Percentiles rank a stretch among this genome's conserved stretches.
These are phyloP conservation scores for Procambarus virginalis DNA, from an alignment of 1,140 invertebrate genomes.

Conservation along the genomic window DNA sequence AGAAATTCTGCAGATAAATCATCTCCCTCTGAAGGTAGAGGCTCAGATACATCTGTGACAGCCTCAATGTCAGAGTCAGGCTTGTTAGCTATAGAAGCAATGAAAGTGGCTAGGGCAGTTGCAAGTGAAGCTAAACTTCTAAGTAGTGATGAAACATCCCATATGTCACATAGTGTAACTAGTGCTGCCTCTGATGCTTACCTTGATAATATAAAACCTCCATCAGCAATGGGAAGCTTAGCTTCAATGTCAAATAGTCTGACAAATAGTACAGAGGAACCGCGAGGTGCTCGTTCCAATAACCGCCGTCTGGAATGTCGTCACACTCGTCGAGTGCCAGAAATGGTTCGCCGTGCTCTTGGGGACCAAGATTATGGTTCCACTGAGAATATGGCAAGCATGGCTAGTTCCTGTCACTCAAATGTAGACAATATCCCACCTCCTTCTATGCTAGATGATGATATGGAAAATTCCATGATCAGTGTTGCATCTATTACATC, in stretches of 20 bases:
- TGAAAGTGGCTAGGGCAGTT: conserved; percentile 81
- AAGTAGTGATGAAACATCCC: conserved; percentile 73
- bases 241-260: conserved; percentile 72
- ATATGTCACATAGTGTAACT: conserved; percentile 77
- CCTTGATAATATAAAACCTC: conserved; percentile 85
- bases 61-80: conserved; percentile 79
- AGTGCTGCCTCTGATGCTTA: conserved; percentile 77
- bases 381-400: conserved; percentile 78
- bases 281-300: conserved; percentile 73
- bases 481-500: conserved; percentile 89
- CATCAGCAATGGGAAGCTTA: conserved; percentile 79
- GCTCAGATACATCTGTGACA: conserved; percentile 71
- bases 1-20: conserved; percentile 60
- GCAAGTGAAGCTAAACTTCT: conserved; percentile 75
- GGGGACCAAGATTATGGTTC: conserved; percentile 80
- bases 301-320: conserved; percentile 72
- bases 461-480: conserved; percentile 84
- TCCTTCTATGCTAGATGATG: conserved; percentile 86
- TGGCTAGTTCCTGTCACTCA: conserved; percentile 77
- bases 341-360: conserved; percentile 71
- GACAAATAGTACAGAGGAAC: conserved; percentile 71
- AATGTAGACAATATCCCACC: conserved; percentile 87
- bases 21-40: conserved; percentile 55
- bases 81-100: conserved; percentile 84
- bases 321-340: conserved; percentile 69